Evolutionary conservation across 1,140 invertebrate species (phyloP), one percentile per base, ranked within the genome.

Genomic region (Drosophila tani): DNA sequence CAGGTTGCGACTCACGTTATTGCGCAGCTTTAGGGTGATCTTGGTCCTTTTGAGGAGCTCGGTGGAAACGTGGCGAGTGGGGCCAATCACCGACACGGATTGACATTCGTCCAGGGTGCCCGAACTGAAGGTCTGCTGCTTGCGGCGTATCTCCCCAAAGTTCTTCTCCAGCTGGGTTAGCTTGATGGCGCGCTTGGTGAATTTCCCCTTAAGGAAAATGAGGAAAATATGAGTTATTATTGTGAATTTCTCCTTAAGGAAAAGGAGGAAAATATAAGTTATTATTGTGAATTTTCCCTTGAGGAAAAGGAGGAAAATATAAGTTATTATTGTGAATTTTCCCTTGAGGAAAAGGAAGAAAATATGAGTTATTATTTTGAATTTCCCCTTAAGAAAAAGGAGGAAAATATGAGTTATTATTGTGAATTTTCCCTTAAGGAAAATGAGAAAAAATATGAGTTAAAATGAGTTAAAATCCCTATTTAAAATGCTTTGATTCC

Each of bases 31-130:
- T 5, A 93, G 49, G 15, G 66, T 87, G 41, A 93, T 4, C 6
- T 71, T 71, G 50, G 91, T 78, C 19, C 87, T 93, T 59, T 94
- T 91, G 56, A 88, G 87, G 27, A 94, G 73, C 9, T 90, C 76
- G 70, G 75, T 74, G 92, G 92, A 82, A 17, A 93, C 74, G 87
- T 93, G 67, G 53, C 91, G 66, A 79, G 87, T 68, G 57, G 93
- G 40, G 8, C 93, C 91, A 0, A 82, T 92, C 8, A 95, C 90
- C 15, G 81, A 50, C 7, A 95, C 82, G 8, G 88, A 94, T 87
- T 41, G 32, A 93, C 85, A 41, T 86, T 55, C 19, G 14, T 1
- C 24, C 9, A 15, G 6, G 12, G 45, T 7, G 5, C 0, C 7
- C 9, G 4, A 6, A 11, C 11, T n/a, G 7, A 12, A 0, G 1